Conservation (phyloP, 2,888 invertebrate species). For the Cinara cedri region DNA sequence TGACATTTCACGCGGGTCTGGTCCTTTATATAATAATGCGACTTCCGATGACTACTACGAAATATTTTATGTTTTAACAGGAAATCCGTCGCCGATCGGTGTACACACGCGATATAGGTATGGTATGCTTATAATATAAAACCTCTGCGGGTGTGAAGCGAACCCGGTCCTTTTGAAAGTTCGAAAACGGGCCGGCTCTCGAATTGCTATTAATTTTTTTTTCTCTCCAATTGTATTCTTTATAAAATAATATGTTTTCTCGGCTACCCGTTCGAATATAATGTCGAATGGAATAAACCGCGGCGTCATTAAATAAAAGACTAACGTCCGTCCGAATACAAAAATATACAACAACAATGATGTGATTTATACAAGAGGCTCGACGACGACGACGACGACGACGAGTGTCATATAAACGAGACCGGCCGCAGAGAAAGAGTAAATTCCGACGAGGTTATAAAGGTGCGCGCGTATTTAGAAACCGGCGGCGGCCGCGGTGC, state of each 20-base stretch:
- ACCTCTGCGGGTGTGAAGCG: too few relatives aligned
- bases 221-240: too few relatives aligned
- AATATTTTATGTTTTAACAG: too few relatives aligned
- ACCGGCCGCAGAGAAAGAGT: constrained; percentile 24
- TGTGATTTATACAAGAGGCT: constrained; percentile 43
- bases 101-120: too few relatives aligned
- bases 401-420: constrained; percentile 44
- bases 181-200: neutral
- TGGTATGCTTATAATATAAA: too few relatives aligned
- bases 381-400: constrained; percentile 32
- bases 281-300: constrained; percentile 39
- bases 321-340: constrained; percentile 38
- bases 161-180: too few relatives aligned
- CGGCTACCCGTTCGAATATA: neutral
- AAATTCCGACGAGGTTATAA: constrained; percentile 52
- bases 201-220: constrained; percentile 29
- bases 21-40: too few relatives aligned
- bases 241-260: neutral
- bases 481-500: constrained; percentile 8
- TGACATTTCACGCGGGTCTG: too few relatives aligned
- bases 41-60: too few relatives aligned
- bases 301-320: constrained; percentile 42
- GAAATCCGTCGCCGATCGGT: too few relatives aligned
- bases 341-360: constrained; percentile 6
- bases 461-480: constrained; percentile 42